Conservation (phyloP, 2,888 invertebrate genomes). For the Apotomis turbidana region DNA sequence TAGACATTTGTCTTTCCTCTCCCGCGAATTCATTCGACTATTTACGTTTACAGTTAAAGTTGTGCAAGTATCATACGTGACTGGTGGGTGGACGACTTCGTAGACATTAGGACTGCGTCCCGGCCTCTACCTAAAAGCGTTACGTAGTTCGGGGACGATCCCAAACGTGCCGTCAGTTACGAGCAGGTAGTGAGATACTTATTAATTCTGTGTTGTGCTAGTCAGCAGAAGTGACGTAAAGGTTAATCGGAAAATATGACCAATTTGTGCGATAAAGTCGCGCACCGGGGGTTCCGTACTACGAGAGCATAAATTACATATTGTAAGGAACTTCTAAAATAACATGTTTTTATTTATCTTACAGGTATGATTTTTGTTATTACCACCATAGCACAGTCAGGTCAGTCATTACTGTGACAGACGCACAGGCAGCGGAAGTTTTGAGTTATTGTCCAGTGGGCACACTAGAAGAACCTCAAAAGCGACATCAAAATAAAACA, state of each 20-base stretch:
- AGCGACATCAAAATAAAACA: slow-evolving; percentile 32
- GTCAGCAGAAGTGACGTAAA: not conserved
- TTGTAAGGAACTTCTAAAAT: too few relatives aligned
- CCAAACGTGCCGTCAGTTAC: slow-evolving; percentile 34
- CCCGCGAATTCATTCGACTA: not conserved
- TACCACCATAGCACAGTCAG: too few relatives aligned
- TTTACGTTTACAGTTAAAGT: slow-evolving; percentile 37
- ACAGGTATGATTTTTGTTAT: too few relatives aligned
- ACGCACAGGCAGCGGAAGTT: too few relatives aligned
- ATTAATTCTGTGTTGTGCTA: slow-evolving; percentile 16
- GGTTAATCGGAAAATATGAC: not conserved
- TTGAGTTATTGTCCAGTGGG: too few relatives aligned
- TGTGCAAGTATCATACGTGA: slow-evolving; percentile 33
- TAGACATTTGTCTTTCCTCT: slow-evolving; percentile 35
- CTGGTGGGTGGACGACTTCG: slow-evolving; percentile 30
- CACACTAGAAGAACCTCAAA: too few relatives aligned
- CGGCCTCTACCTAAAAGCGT: slow-evolving; percentile 37
- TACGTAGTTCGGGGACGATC: slow-evolving; percentile 32
- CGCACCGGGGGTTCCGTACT: too few relatives aligned
- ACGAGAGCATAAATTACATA: too few relatives aligned
- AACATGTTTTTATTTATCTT: too few relatives aligned
- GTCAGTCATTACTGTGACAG: too few relatives aligned
- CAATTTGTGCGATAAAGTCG: too few relatives aligned
- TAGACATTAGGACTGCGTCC: slow-evolving; percentile 36
- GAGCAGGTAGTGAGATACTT: slow-evolving; percentile 27